Conservation (phyloP, 2,888 invertebrate genomes). For the Taenaris catops region DNA sequence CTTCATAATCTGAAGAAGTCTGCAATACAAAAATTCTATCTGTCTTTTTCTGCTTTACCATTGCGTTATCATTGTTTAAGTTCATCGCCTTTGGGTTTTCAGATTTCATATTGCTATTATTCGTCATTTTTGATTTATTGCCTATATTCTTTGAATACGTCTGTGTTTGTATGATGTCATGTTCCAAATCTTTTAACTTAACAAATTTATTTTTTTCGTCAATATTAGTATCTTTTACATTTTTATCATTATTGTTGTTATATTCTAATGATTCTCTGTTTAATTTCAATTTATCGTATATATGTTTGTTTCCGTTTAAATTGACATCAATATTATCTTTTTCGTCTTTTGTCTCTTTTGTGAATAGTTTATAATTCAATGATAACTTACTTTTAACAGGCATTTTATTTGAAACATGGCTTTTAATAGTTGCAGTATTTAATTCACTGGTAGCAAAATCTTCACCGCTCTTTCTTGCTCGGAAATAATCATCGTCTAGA, state of each 20-base stretch:
- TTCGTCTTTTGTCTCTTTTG: background rate
- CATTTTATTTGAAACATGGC: background rate
- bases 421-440: no score
- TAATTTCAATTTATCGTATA: background rate
- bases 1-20: slow-evolving; percentile 3
- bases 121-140: no score
- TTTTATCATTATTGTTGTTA: no score
- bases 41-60: slow-evolving; percentile 1
- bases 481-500: background rate
- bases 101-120: no score
- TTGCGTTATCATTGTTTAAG: no score
- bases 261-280: no score
- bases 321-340: background rate
- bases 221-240: no score
- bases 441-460: background rate
- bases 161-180: no score
- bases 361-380: slow-evolving; percentile 3
- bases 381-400: slow-evolving; percentile 3
- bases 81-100: no score
- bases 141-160: no score
- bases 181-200: no score
- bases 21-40: slow-evolving; percentile 2
- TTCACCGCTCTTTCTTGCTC: background rate
- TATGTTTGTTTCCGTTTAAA: background rate
- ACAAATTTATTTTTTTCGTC: no score